Evolutionary conservation across 2,113 vertebrate species (phyloP), one percentile per base, ranked within the genome.

Genomic region (Stigmatopora argus): DNA sequence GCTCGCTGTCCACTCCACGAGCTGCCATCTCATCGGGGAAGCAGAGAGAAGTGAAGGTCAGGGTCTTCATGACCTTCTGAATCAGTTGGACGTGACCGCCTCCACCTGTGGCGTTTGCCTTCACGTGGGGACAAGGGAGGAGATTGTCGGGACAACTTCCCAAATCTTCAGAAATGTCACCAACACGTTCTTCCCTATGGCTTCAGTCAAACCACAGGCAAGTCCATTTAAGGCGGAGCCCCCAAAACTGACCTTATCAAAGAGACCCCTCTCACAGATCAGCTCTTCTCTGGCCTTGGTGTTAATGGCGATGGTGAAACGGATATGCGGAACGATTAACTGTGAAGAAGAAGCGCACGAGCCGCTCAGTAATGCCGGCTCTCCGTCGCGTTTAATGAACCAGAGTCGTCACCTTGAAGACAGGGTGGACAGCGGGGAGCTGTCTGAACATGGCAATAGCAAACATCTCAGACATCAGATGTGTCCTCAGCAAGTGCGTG

Each of bases 241-340:
- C n/a, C n/a, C n/a, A n/a, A 34, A 60, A 49, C 73, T 81, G 72
- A 96, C 97, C 92, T 99, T 99, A 80, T 99, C 96, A 69, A 99
- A 99, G 83, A 99, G 93, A 62, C 97, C 97, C 17, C 88, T 93
- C 71, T 99, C 92, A 79, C 96, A 97, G 83, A 99, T 98, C 64
- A 99, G 95, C 87, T 98, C 92, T 62, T 99, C 97, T 23, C 97
- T 89, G 62, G 97, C 97, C 85, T 99, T 99, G 72, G 97, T 98
- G 84, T 99, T 99, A 83, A 99, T 99, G 46, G 97, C 96, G 51
- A 99, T 97, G 52, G 97, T 98, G 78, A 93, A 99, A 45, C 94
- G 87, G 78, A 95, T 73, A 6, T 99, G 97, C 19, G 96, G 94
- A 17, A 96, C 78, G 62, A 99, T 87, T 3, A 99, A 88, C 97